A percentile compares a stretch with the other conserved stretches of the same genome.
Conservation (phyloP, 1,140 invertebrate species). For the Lepidostoma basale region DNA sequence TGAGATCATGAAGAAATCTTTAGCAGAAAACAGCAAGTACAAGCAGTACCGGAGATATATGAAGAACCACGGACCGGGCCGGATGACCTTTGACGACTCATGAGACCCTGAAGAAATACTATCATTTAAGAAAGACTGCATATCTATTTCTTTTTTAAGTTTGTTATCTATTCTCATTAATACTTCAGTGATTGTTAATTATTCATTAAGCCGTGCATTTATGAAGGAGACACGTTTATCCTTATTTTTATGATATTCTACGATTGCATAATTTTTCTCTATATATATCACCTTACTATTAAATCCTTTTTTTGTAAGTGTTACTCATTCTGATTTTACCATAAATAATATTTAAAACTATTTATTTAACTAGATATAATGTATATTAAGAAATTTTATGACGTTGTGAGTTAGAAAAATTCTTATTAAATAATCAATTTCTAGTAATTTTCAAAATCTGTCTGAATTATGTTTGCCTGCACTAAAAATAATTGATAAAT, state of each 20-base stretch:
- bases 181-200: constrained; percentile 10
- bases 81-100: constrained; percentile 82
- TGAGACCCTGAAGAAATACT: constrained; percentile 48
- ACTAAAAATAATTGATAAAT: too few relatives aligned
- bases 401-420: too few relatives aligned
- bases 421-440: too few relatives aligned
- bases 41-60: constrained; percentile 81
- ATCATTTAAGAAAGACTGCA: constrained; percentile 18
- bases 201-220: constrained; percentile 23
- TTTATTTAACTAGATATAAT: too few relatives aligned
- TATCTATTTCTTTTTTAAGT: constrained; percentile 2
- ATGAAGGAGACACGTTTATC: background rate
- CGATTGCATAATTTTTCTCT: too few relatives aligned
- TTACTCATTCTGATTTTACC: constrained; percentile 10
- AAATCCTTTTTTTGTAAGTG: constrained; percentile 16
- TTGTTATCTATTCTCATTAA: constrained; percentile 5
- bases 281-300: too few relatives aligned
- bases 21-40: constrained; percentile 78
- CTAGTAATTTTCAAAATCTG: too few relatives aligned
- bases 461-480: too few relatives aligned
- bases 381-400: too few relatives aligned
- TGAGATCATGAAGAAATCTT: constrained; percentile 79
- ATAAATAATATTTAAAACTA: too few relatives aligned
- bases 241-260: background rate
- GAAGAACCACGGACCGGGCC: constrained; percentile 77